Percentiles rank a stretch among this genome's conserved stretches.
These are phyloP conservation scores for Scotopteryx bipunctaria DNA, from an alignment of 2,888 invertebrate genomes.

Conservation along the genomic window DNA sequence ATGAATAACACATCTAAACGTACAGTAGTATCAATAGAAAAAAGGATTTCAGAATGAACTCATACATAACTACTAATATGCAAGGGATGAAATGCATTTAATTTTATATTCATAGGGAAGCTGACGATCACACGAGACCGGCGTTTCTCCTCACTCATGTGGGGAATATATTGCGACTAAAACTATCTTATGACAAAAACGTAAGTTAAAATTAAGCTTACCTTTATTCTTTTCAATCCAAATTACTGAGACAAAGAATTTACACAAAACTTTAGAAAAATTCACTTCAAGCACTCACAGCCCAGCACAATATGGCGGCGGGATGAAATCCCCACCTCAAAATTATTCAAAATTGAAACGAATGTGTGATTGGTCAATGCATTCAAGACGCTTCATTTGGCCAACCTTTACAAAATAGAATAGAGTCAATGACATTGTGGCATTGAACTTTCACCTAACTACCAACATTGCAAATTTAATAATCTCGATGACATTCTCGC, in stretches of 20 bases:
- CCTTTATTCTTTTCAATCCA: slow-evolving; percentile 73
- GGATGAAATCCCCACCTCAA: slow-evolving; percentile 77
- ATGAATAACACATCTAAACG: background rate
- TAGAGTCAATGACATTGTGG: slow-evolving; percentile 39
- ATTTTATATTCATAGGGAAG: slow-evolving; percentile 15
- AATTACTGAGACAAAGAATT: slow-evolving; percentile 68
- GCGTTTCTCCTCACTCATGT: slow-evolving; percentile 35
- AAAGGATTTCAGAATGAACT: background rate
- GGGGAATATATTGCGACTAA: slow-evolving; percentile 4
- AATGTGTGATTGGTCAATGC: slow-evolving; percentile 62
- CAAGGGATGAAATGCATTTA: slow-evolving; percentile 9
- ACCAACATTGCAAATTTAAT: slow-evolving; percentile 39
- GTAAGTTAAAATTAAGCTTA: slow-evolving; percentile 61
- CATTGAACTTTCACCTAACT: slow-evolving; percentile 38
- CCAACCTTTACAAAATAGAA: slow-evolving; percentile 47
- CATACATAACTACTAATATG: background rate
- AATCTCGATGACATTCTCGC: slow-evolving; percentile 1
- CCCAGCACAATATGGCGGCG: slow-evolving; percentile 82
- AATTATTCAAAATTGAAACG: slow-evolving; percentile 75
- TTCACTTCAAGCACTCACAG: slow-evolving; percentile 80
- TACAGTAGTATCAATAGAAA: background rate
- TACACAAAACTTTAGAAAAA: slow-evolving; percentile 66
- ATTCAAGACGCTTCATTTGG: slow-evolving; percentile 69
- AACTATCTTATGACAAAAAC: slow-evolving; percentile 66
- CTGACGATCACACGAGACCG: slow-evolving; percentile 43